These are phyloP conservation scores for Megaleporinus macrocephalus DNA, from an alignment of 2,113 vertebrate genomes.

Conservation along the genomic window DNA sequence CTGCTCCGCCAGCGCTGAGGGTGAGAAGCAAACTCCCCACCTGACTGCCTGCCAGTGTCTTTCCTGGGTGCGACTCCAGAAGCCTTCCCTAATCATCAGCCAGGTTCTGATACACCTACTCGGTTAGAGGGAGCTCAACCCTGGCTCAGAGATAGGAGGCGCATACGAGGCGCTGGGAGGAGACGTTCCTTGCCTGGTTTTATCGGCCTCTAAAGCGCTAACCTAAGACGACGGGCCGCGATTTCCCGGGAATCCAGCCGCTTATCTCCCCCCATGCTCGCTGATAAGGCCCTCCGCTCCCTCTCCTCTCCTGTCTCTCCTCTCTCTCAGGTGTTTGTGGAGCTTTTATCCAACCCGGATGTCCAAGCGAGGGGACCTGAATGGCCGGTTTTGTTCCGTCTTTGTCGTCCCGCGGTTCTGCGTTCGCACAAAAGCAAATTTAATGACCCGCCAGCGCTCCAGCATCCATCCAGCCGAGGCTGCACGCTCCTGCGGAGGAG, in stretches of 20 bases:
- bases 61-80: background rate
- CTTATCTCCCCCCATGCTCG: slow-evolving; percentile 49
- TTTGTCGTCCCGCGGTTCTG: slow-evolving; percentile 29
- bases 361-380: slow-evolving; percentile 38
- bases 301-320: no score
- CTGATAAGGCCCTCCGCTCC: slow-evolving; percentile 51
- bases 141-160: slow-evolving; percentile 37
- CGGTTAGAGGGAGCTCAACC: slow-evolving; percentile 19
- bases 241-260: slow-evolving; percentile 37
- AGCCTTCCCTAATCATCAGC: background rate
- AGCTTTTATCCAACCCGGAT: slow-evolving; percentile 48
- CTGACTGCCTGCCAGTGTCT: background rate
- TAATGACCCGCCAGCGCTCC: slow-evolving; percentile 1
- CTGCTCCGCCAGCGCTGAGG: background rate
- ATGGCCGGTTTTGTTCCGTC: background rate
- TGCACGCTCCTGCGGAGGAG: background rate
- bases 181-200: slow-evolving; percentile 38
- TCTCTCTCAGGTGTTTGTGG: slow-evolving; percentile 44
- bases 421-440: slow-evolving; percentile 13
- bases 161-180: slow-evolving; percentile 27
- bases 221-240: slow-evolving; percentile 32
- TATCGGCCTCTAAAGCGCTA: slow-evolving; percentile 2
- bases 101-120: slow-evolving; percentile 22
- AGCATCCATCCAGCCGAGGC: background rate
- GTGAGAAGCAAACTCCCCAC: background rate